Evolutionary conservation across 2,888 invertebrate genomes (phyloP), one percentile per base, ranked within the genome.

Genomic region (Synergus itoensis): DNA sequence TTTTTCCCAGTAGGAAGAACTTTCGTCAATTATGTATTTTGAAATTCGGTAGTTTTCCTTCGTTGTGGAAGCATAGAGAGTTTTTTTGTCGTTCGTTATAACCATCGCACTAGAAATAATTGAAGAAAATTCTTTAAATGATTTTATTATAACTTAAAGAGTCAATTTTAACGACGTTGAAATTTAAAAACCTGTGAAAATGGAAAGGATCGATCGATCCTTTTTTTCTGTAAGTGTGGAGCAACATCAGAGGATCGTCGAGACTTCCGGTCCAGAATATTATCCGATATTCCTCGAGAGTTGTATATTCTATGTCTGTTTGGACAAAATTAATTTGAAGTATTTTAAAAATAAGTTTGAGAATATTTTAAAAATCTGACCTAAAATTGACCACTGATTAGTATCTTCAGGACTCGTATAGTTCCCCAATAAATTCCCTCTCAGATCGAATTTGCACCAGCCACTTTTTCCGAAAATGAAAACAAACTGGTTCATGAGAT

Each of bases 191-290:
- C 94, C 93, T 95, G 84, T 95, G 94, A 87, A 95, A 95, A 53
- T 94, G 88, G 7, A 96, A 91, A 0, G 94, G 93, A 79, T 94
- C 92, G 86, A 94, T 91, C 90, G 93, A 93, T 12, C 88, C 90
- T 3, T 94, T 94, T 4, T 93, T 93, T 69, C 94, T 94, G 77
- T 94, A 93, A 82, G 95, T 95, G 84, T 95, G 94, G 78, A 97
- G 91, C 53, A 96, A 92, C 91, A 98, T 94, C 11, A 94, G 93
- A 43, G 95, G 94, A 75, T 97, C 96, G 77, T 97, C 97, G 76
- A 97, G 94, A 84, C 95, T 95, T 1, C 97, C 97, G 65, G 95
- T 96, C 98, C 98, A 98, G 91, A 96, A 96, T 16, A 96, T 93
- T 3, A 96, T 93, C 81, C 95, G 93, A 88, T 96, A 96, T 83